Base-by-base conservation (phyloP, 2,888 invertebrate species). In the Drosophila setosimentum region DNA sequence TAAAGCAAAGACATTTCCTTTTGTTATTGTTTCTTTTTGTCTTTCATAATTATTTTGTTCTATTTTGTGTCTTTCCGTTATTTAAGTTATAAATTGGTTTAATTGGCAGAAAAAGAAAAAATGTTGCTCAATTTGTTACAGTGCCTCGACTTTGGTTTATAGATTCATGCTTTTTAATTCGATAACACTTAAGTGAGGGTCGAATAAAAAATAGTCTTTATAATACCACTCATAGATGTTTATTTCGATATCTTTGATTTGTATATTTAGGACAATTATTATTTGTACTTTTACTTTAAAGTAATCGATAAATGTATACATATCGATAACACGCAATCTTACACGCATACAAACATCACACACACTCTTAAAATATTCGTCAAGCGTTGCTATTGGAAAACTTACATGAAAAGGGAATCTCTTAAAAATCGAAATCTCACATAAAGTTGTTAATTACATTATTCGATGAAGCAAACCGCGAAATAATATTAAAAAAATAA, bases 371-470 rank as follows among this genome's bases (percentile, higher is more conserved):
- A 55, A 35, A 29, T 57, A 55, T 57, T 55, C 33, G 27, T 24
- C 35, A 72, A 37, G 18, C 59, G 48, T 49, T 59, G 67, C 58
- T 67, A 59, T 55, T 37, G 48, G 35, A 32, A 37, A 51, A 42
- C 50, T 62, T 64, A 2, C 27, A 45, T 24, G 35, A 33, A 54
- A 29, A 29, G 37, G 21, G 61, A 78, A 60, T 70, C 54, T 78
- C 63, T 63, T 49, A 51, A 61, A 57, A 60, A 66, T 33, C 55
- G 32, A 55, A 51, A 70, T 51, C 60, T 57, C 58, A 40, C 64
- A 49, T 48, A 49, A 74, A 50, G n/a, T 65, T 80, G 67, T 80
- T 74, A 67, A 64, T 66, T 73, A 76, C 55, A 66, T 75, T 76
- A 51, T 63, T 57, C 53, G 37, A 59, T 63, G 45, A 58, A 63